Base-by-base conservation (phyloP, 1,140 invertebrate genomes). In the Heliconius melpomene region DNA sequence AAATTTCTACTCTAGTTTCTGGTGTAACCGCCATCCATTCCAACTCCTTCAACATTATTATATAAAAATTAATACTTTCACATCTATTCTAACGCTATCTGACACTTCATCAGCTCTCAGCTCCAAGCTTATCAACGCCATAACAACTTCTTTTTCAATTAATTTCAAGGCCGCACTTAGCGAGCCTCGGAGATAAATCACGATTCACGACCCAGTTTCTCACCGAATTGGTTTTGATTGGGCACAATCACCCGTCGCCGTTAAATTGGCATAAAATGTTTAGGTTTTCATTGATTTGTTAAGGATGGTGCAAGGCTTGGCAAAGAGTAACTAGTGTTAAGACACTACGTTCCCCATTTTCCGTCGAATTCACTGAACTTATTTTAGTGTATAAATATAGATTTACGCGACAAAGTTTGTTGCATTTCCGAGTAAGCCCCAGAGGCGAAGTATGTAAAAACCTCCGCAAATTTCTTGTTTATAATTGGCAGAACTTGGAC, bases 141-240 rank as follows among this genome's bases (percentile, higher is more conserved):
- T 83, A 86, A 83, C 85, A 75, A 82, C 85, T 89, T 90, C 89
- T 85, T 83, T 85, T 85, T 81, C 88, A 88, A 90, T 90, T 82
- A 89, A 84, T 80, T 76, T 86, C 79, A 85, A 79, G 75, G 78
- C 80, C 83, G 74, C 78, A 83, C 83, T 88, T 80, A 84, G 60
- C 82, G 83, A 86, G 81, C 72, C 82, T 86, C 74, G 70, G 73
- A 83, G 85, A 84, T 84, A 82, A 87, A 83, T 84, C 84, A 77
- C 82, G 79, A 83, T 83, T 84, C 84, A 74, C 82, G 79, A 83
- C 84, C 84, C 81, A 86, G 72, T 83, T 86, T 81, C 74, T 36
- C 79, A 74, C 79, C 72, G 83, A 88, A 88, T 86, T 86, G 78
- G 36, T 85, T 83, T 78, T 82, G 84, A 87, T 84, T 83, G 77